Evolutionary conservation across 2,888 invertebrate genomes (phyloP).

Genomic region (Aporophyla lueneburgensis): DNA sequence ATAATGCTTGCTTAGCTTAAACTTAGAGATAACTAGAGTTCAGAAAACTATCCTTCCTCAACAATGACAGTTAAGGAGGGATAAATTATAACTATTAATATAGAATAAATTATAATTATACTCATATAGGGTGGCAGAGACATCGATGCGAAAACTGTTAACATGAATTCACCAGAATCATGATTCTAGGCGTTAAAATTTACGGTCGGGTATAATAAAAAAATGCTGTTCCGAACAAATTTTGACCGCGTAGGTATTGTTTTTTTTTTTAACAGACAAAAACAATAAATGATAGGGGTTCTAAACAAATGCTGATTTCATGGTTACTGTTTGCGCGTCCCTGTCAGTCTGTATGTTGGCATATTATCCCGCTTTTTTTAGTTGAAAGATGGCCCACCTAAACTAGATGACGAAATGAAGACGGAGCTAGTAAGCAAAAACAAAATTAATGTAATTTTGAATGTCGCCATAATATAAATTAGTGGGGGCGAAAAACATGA

Average conservation of each 20-base stretch:
- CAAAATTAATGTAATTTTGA: slow-evolving; percentile 61
- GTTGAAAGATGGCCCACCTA: slow-evolving; percentile 10
- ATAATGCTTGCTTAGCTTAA: not conserved
- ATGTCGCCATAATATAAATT: slow-evolving; percentile 50
- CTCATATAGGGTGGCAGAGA: not conserved
- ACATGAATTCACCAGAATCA: not conserved
- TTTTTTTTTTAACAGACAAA: not conserved
- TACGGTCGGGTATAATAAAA: no score
- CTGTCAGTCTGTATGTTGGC: not conserved
- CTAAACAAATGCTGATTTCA: not conserved
- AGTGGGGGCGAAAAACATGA: slow-evolving; percentile 21
- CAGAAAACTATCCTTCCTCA: not conserved
- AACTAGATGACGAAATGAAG: slow-evolving; percentile 51
- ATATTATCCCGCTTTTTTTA: slow-evolving; percentile 23
- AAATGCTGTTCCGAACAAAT: not conserved
- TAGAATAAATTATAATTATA: no score
- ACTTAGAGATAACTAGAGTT: not conserved
- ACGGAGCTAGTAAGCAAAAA: slow-evolving; percentile 49
- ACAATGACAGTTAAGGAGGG: not conserved
- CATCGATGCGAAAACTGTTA: not conserved
- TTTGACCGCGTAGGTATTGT: not conserved
- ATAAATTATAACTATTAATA: no score
- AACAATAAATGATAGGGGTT: no score
- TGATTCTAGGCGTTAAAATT: not conserved
- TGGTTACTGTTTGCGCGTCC: not conserved